Evolutionary conservation across 1,140 invertebrate genomes (phyloP).

Genomic region (Drosophila funebris): DNA sequence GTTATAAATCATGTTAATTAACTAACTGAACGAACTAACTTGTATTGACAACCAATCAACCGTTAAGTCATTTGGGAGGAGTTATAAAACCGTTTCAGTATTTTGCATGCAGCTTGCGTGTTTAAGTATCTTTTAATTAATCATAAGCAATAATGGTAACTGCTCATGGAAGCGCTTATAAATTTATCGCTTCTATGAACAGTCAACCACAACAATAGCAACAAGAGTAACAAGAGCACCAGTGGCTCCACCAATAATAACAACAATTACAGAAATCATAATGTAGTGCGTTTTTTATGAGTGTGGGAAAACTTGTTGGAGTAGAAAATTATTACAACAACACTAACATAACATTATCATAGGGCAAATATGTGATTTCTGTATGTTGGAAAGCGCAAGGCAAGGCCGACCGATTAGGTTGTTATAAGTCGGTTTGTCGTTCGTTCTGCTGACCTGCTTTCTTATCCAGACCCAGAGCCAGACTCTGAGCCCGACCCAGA

Average conservation of each 20-base stretch:
- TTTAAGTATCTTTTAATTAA: constrained; percentile 78
- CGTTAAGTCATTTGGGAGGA: constrained; percentile 53
- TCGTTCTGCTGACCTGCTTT: constrained; percentile 74
- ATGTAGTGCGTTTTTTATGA: constrained; percentile 62
- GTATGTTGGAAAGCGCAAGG: constrained; percentile 55
- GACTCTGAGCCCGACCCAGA: neutral
- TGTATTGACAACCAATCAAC: constrained; percentile 44
- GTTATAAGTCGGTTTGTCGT: constrained; percentile 12
- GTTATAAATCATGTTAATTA: constrained; percentile 26
- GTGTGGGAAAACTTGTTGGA: constrained; percentile 75
- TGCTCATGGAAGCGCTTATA: constrained; percentile 39
- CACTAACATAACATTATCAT: constrained; percentile 55
- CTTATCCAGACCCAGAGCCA: neutral
- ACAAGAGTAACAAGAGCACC: no score
- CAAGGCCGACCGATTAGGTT: constrained; percentile 65
- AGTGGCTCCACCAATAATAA: constrained; percentile 20
- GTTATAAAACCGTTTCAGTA: constrained; percentile 48
- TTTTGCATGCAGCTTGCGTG: constrained; percentile 38
- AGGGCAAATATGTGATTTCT: constrained; percentile 41
- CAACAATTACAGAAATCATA: constrained; percentile 64
- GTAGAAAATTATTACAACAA: constrained; percentile 61
- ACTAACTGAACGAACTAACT: constrained; percentile 22
- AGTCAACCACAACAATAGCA: constrained; percentile 20
- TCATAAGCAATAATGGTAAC: constrained; percentile 58
- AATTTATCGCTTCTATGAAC: constrained; percentile 54